Conservation (phyloP, 2,113 vertebrate genomes). For the Chascanopsetta lugubris region DNA sequence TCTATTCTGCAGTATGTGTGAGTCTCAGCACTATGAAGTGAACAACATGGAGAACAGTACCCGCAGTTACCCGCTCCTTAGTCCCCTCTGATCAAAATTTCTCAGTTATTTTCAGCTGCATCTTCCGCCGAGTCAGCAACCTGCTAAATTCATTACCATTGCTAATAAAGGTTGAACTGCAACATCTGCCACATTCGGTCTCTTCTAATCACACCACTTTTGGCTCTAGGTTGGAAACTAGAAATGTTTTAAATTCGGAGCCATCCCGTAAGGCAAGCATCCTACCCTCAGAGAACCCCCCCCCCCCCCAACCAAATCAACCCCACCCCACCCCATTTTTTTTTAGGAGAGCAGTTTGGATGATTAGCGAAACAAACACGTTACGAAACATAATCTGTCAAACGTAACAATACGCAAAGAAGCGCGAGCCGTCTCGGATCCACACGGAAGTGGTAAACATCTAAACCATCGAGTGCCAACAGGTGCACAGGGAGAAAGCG, state of each 20-base stretch:
- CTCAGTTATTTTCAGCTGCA: constrained; percentile 15
- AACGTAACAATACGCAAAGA: too few relatives aligned
- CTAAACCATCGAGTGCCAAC: neutral
- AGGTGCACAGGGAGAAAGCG: constrained; percentile 11
- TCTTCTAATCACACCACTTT: constrained; percentile 26
- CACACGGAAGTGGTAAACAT: neutral
- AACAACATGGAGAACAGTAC: constrained; percentile 3
- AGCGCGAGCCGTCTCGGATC: neutral
- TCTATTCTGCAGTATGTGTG: neutral
- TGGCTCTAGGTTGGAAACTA: constrained; percentile 24
- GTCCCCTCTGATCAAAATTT: constrained; percentile 3
- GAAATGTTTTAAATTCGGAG: constrained; percentile 16
- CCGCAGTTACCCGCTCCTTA: neutral
- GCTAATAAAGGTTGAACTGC: constrained; percentile 56
- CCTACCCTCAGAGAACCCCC: constrained; percentile 48
- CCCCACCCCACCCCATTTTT: constrained; percentile 59
- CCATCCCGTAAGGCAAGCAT: constrained; percentile 36
- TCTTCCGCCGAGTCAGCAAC: constrained; percentile 41
- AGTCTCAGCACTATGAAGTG: constrained; percentile 1
- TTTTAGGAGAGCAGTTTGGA: too few relatives aligned
- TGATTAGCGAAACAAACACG: too few relatives aligned
- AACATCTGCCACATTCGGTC: constrained; percentile 58
- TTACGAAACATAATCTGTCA: too few relatives aligned
- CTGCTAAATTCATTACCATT: constrained; percentile 54
- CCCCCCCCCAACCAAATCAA: constrained; percentile 54